These are phyloP conservation scores for Rhabditoides inermis DNA, from an alignment of 2,888 invertebrate species.

Conservation along the genomic window DNA sequence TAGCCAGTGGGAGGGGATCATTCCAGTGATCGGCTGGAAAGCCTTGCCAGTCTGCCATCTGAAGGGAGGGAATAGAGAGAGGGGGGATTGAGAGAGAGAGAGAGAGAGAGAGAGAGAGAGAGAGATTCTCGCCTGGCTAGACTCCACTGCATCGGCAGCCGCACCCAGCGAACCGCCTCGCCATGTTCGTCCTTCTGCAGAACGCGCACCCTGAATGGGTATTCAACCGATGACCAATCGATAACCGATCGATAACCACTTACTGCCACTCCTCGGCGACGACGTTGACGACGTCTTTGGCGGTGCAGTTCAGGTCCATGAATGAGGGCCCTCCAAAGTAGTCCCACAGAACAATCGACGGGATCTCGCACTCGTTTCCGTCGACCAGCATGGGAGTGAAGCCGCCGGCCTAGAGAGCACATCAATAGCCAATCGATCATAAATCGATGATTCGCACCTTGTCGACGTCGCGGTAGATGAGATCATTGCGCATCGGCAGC, in stretches of 20 bases:
- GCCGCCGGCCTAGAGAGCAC: conserved; percentile 12
- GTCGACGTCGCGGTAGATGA: too few species aligned
- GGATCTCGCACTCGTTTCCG: conserved; percentile 12
- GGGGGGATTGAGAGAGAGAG: too few species aligned
- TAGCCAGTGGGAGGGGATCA: conserved; percentile 23
- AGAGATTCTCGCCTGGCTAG: too few species aligned
- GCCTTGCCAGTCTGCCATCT: conserved; percentile 11
- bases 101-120: too few species aligned
- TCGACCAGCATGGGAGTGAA: conserved; percentile 10
- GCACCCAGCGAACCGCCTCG: conserved; percentile 7
- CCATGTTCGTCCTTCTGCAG: conserved; percentile 7
- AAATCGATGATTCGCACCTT: too few species aligned
- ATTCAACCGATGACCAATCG: too few species aligned
- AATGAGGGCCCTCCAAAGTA: conserved; percentile 22
- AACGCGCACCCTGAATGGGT: neutral
- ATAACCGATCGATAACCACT: conserved; percentile 1
- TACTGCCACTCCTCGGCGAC: conserved; percentile 33
- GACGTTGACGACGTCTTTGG: conserved; percentile 16
- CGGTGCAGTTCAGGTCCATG: conserved; percentile 21
- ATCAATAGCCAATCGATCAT: too few species aligned
- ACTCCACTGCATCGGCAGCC: conserved; percentile 23
- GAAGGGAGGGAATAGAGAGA: too few species aligned
- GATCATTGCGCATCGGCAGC: too few species aligned
- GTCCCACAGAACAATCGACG: conserved; percentile 26
- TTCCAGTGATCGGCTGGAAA: conserved; percentile 15